Evolutionary conservation across 2,113 vertebrate species (phyloP).

Genomic region (Bostrychus sinensis): DNA sequence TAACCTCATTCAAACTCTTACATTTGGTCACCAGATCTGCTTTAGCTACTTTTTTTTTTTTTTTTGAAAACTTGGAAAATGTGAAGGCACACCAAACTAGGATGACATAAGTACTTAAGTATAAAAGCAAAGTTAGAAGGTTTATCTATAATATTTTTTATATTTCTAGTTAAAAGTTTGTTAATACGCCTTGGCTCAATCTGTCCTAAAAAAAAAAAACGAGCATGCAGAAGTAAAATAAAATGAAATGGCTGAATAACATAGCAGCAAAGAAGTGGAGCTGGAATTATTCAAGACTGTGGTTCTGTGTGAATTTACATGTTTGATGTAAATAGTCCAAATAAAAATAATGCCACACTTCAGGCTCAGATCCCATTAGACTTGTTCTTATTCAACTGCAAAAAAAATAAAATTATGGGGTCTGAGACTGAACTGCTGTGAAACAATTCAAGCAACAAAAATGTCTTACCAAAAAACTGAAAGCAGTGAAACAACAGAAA

Average conservation of each 20-base stretch:
- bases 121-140: too few relatives aligned
- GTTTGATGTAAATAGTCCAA: not conserved
- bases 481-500: conserved; percentile 41
- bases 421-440: not conserved
- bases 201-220: not conserved
- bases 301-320: not conserved
- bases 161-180: too few relatives aligned
- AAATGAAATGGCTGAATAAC: conserved; percentile 2
- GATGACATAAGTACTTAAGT: too few relatives aligned
- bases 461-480: conserved; percentile 34
- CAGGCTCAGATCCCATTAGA: not conserved
- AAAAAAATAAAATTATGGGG: not conserved
- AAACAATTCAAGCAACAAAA: conserved; percentile 6
- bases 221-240: not conserved
- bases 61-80: too few relatives aligned
- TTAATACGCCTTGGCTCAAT: too few relatives aligned
- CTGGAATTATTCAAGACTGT: not conserved
- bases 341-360: not conserved
- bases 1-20: too few relatives aligned
- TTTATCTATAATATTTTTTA: too few relatives aligned
- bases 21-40: too few relatives aligned
- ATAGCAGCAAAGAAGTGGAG: not conserved
- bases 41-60: too few relatives aligned
- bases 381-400: not conserved
- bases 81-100: too few relatives aligned